Evolutionary conservation across 2,888 invertebrate species (phyloP).

Genomic region (Norana najaformis): DNA sequence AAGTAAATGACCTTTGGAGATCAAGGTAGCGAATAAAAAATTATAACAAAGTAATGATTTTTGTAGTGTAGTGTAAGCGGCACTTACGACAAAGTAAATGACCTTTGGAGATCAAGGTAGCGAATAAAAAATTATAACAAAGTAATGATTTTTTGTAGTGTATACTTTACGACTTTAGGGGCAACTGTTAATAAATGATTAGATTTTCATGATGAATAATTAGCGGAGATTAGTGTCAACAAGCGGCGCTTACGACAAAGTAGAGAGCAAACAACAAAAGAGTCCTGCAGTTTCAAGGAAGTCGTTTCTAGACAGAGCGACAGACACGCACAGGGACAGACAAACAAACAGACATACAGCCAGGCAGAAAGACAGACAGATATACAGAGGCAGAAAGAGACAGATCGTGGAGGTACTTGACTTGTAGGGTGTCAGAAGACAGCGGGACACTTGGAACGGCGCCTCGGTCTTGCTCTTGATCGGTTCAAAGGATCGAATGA

Average conservation of each 20-base stretch:
- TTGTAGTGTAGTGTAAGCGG: too few relatives aligned
- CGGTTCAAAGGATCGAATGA: not conserved
- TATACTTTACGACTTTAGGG: not conserved
- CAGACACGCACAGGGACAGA: not conserved
- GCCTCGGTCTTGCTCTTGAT: not conserved
- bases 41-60: too few relatives aligned
- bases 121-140: too few relatives aligned
- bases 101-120: too few relatives aligned
- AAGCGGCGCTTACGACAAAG: not conserved
- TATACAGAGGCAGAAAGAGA: not conserved
- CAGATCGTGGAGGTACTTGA: not conserved
- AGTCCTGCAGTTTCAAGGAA: too few relatives aligned
- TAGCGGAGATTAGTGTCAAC: conserved; percentile 1
- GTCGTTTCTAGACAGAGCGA: too few relatives aligned
- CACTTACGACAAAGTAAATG: too few relatives aligned
- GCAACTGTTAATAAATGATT: not conserved
- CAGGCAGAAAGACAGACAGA: not conserved
- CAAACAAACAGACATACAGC: not conserved
- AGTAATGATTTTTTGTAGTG: not conserved
- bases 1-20: too few relatives aligned
- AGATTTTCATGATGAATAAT: not conserved
- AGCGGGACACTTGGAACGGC: too few relatives aligned
- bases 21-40: too few relatives aligned
- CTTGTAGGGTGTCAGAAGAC: too few relatives aligned
- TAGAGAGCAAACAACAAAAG: not conserved